A percentile compares a stretch with the other conserved stretches of the same genome.
Conservation (phyloP, 2,113 vertebrate species). For the Micronycteris hirsuta region DNA sequence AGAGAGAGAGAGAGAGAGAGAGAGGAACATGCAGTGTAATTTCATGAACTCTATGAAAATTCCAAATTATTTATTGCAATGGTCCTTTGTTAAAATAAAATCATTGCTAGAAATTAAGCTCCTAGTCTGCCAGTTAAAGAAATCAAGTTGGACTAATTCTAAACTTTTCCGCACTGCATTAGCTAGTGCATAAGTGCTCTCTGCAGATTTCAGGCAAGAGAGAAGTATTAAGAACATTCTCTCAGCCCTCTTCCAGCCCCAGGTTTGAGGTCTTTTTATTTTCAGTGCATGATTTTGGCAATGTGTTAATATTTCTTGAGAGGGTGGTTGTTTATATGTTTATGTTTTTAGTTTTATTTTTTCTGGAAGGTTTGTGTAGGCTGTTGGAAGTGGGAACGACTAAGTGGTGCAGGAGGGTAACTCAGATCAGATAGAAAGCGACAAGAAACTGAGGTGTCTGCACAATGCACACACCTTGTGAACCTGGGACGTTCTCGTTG, state of each 20-base stretch:
- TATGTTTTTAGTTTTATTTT: neutral
- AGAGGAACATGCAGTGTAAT: neutral
- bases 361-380: neutral
- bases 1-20: neutral
- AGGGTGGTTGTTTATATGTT: neutral
- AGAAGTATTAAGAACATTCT: neutral
- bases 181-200: neutral
- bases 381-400: slow-evolving; percentile 3
- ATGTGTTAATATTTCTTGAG: neutral
- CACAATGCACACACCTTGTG: neutral
- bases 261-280: neutral
- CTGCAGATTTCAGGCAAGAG: neutral
- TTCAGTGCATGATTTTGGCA: neutral
- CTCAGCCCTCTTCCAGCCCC: neutral
- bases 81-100: neutral
- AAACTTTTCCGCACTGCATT: neutral
- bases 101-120: neutral
- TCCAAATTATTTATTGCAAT: neutral
- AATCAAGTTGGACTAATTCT: neutral
- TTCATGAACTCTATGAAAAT: neutral
- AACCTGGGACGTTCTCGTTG: neutral
- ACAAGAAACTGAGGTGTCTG: neutral
- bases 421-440: neutral
- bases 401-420: neutral
- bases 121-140: neutral